A percentile compares a stretch with the other conserved stretches of the same genome.
These are phyloP conservation scores for Periophthalmus magnuspinnatus DNA, from an alignment of 2,797 vertebrate species.

Conservation along the genomic window DNA sequence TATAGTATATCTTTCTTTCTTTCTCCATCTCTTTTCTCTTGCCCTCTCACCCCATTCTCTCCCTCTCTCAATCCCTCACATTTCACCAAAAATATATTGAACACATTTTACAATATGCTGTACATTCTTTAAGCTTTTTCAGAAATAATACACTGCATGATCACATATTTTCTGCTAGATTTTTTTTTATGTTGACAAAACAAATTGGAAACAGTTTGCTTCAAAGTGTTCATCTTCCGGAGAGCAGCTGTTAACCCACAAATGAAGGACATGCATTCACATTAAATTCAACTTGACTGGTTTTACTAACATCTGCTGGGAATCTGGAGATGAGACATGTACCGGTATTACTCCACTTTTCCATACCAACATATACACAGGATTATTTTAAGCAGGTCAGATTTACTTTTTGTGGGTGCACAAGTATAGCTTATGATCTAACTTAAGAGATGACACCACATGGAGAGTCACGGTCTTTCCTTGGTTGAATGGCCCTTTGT, in stretches of 20 bases:
- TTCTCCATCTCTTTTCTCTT: not conserved
- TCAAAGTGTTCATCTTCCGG: slow-evolving; percentile 12
- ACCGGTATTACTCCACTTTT: slow-evolving; percentile 7
- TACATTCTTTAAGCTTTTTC: not conserved
- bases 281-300: slow-evolving; percentile 20
- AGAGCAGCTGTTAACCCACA: slow-evolving; percentile 43
- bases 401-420: not conserved
- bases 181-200: slow-evolving; percentile 4
- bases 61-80: not conserved
- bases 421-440: no score
- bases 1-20: not conserved
- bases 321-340: slow-evolving; percentile 3
- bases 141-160: not conserved
- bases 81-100: not conserved
- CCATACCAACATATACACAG: not conserved
- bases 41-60: not conserved
- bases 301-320: slow-evolving; percentile 32
- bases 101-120: not conserved
- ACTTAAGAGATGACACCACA: no score
- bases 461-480: no score
- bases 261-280: slow-evolving; percentile 15
- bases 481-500: not conserved
- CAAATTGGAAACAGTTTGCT: slow-evolving; percentile 23
- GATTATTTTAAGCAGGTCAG: not conserved
- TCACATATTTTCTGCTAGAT: not conserved